A percentile compares a stretch with the other conserved stretches of the same genome.
Conservation (phyloP, 2,797 vertebrate species). For the Coccyzus lansbergi region DNA sequence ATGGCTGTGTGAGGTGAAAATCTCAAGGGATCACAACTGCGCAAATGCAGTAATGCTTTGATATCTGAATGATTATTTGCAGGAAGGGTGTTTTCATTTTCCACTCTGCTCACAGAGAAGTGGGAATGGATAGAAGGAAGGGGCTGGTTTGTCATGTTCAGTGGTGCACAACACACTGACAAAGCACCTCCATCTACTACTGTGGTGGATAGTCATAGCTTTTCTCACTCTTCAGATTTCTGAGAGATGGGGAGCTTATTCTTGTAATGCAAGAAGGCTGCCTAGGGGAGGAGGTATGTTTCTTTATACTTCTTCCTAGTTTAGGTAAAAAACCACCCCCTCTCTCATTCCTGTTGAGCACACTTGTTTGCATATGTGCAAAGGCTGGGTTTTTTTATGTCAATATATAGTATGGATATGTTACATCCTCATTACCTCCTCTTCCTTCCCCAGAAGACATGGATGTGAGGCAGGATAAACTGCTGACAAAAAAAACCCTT, state of each 20-base stretch:
- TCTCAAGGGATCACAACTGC: neutral
- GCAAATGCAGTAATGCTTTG: constrained; percentile 4
- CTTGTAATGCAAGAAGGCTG: neutral
- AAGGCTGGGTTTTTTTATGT: neutral
- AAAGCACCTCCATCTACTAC: neutral
- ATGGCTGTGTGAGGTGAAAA: neutral
- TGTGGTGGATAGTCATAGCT: neutral
- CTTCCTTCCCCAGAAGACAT: neutral
- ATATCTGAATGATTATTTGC: constrained; percentile 3
- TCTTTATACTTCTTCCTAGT: neutral
- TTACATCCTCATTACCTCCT: neutral
- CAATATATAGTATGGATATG: neutral
- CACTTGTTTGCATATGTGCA: neutral
- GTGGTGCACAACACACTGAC: neutral
- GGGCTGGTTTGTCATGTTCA: neutral
- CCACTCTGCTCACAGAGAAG: neutral
- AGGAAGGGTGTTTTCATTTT: constrained; percentile 22
- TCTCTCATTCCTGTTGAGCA: neutral
- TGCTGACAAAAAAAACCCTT: neutral
- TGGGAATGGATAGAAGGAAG: neutral
- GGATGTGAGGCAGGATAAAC: neutral
- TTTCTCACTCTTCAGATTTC: neutral
- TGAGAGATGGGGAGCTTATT: neutral
- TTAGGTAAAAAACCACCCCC: neutral
- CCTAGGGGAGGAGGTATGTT: neutral